Conservation (phyloP, 2,113 vertebrate genomes). For the Rhipidura dahli region DNA sequence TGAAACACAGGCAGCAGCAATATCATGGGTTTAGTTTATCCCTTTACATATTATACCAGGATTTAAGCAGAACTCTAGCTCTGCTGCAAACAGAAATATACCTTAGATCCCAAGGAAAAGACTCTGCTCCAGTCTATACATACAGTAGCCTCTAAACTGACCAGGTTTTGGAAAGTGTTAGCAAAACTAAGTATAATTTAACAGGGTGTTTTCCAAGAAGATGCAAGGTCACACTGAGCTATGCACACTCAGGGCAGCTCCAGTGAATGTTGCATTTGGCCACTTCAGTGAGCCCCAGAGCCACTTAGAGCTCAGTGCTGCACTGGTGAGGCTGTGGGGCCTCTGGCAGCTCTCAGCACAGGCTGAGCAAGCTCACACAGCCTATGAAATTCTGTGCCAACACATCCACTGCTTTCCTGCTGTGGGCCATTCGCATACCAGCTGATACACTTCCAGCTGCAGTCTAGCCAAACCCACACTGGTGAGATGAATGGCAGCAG, state of each 20-base stretch:
- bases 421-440: not conserved
- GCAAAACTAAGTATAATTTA: not conserved
- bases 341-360: not conserved
- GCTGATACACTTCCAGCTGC: not conserved
- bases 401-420: not conserved
- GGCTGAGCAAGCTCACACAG: not conserved
- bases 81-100: not conserved
- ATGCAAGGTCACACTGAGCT: not conserved
- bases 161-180: not conserved
- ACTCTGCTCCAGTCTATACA: not conserved
- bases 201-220: not conserved
- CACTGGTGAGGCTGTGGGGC: not conserved
- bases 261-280: not conserved
- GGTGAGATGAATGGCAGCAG: not conserved
- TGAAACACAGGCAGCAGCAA: not conserved
- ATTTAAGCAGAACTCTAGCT: not conserved
- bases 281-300: not conserved
- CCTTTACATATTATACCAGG: not conserved
- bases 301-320: rapidly evolving
- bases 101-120: not conserved
- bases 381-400: not conserved
- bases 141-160: not conserved
- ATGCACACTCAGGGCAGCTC: not conserved
- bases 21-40: not conserved
- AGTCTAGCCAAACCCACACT: not conserved